A percentile compares a stretch with the other conserved stretches of the same genome.
phyloP scores from a whole-genome alignment of 1,140 invertebrate species.

The Ostrea edulis region DNA sequence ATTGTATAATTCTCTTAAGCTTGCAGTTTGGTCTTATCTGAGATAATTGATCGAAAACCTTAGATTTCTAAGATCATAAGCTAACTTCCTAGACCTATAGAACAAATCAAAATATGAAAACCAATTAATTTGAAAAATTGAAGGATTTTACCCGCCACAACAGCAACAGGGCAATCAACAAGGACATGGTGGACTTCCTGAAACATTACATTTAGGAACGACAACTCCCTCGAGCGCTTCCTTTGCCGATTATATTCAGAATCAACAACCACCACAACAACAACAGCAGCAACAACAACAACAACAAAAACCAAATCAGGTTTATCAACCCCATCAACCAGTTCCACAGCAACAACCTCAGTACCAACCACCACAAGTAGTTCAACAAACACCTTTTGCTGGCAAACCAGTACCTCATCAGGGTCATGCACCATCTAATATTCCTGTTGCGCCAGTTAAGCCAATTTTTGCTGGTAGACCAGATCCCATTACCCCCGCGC shows the following conservation, averaged over 20 bases:
- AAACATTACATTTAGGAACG: conserved; percentile 14
- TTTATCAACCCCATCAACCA: conserved; percentile 1
- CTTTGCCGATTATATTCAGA: not conserved
- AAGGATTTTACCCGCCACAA: not conserved
- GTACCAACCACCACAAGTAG: not conserved
- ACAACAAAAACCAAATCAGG: not conserved
- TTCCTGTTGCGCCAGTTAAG: not conserved
- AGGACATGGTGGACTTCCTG: not conserved
- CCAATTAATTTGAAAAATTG: not conserved
- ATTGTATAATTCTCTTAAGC: too few species aligned
- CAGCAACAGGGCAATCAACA: not conserved
- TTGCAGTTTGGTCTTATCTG: too few species aligned
- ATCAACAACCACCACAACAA: not conserved
- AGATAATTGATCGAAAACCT: too few species aligned
- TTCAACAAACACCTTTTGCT: not conserved
- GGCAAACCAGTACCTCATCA: not conserved
- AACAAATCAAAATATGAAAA: not conserved
- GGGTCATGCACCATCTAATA: not conserved
- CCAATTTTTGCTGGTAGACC: conserved; percentile 12
- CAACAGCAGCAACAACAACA: not conserved
- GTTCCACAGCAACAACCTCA: not conserved
- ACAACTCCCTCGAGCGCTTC: not conserved
- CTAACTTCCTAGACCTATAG: not conserved
- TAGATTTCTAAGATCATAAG: not conserved
- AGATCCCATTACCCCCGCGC: not conserved